Conservation (phyloP, 2,888 invertebrate species). For the Strigamia crassipes region DNA sequence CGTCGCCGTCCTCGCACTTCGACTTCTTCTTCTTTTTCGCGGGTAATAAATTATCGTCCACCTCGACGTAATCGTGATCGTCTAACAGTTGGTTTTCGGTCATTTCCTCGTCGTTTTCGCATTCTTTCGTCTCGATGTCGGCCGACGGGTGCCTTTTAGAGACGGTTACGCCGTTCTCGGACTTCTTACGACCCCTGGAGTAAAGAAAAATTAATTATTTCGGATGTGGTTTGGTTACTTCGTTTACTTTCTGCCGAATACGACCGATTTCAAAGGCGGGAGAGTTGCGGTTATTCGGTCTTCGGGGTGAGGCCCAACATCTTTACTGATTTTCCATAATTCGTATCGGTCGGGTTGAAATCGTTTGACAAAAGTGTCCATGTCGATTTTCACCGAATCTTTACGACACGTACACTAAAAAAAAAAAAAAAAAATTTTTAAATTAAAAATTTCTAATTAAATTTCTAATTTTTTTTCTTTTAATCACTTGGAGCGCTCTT, state of each 20-base stretch:
- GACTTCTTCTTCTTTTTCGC: constrained; percentile 45
- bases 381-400: constrained; percentile 97
- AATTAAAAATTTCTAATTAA: no score
- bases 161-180: constrained; percentile 33
- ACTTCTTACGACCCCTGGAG: neutral
- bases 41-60: constrained; percentile 3
- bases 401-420: constrained; percentile 63
- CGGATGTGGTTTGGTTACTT: no score
- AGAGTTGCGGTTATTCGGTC: constrained; percentile 75
- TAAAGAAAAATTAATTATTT: no score
- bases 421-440: neutral
- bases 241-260: neutral
- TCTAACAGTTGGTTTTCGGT: neutral
- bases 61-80: constrained; percentile 33
- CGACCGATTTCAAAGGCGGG: constrained; percentile 63
- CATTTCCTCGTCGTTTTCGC: neutral
- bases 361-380: constrained; percentile 97
- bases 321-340: constrained; percentile 86
- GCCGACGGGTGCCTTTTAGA: constrained; percentile 51
- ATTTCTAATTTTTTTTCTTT: neutral
- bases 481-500: constrained; percentile 71
- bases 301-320: constrained; percentile 90
- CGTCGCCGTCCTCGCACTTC: constrained; percentile 14
- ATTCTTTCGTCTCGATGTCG: constrained; percentile 22
- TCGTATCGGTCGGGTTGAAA: constrained; percentile 74